Evolutionary conservation across 2,888 invertebrate species (phyloP).

Genomic region (Eledona agricola): DNA sequence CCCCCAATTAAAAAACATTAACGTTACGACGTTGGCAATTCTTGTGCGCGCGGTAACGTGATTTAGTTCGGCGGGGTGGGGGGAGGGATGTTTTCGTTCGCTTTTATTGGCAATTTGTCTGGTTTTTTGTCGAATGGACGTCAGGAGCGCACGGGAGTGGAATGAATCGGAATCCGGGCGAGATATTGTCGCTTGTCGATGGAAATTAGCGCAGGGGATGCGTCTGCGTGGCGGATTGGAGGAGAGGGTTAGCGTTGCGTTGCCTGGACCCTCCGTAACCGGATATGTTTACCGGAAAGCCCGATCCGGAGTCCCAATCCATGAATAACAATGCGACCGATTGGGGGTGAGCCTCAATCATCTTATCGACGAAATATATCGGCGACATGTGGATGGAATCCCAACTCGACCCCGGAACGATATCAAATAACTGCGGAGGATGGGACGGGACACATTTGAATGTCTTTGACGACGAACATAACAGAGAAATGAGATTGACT

Average conservation of each 20-base stretch:
- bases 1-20: too few species aligned
- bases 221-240: too few species aligned
- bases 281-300: conserved; percentile 51
- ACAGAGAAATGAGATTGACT: too few species aligned
- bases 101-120: conserved; percentile 44
- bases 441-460: conserved; percentile 14
- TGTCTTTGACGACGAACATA: too few species aligned
- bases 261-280: conserved; percentile 44
- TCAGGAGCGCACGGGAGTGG: too few species aligned
- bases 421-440: conserved; percentile 33
- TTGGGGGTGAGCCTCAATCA: conserved; percentile 45
- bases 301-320: conserved; percentile 48
- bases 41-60: conserved; percentile 30
- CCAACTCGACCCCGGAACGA: conserved; percentile 30
- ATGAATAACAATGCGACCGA: conserved; percentile 48
- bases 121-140: too few species aligned
- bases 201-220: too few species aligned
- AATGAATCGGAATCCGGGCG: too few species aligned
- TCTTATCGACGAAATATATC: conserved; percentile 53
- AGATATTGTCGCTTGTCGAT: too few species aligned
- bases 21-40: conserved; percentile 13
- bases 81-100: conserved; percentile 42
- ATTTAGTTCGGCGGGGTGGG: conserved; percentile 30
- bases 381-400: conserved; percentile 50
- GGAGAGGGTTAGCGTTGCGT: conserved; percentile 37